Percentiles rank a stretch among this genome's conserved stretches.
phyloP scores from a whole-genome alignment of 92 coral and sea anemone genomes.

The Virgularia gustaviana region DNA sequence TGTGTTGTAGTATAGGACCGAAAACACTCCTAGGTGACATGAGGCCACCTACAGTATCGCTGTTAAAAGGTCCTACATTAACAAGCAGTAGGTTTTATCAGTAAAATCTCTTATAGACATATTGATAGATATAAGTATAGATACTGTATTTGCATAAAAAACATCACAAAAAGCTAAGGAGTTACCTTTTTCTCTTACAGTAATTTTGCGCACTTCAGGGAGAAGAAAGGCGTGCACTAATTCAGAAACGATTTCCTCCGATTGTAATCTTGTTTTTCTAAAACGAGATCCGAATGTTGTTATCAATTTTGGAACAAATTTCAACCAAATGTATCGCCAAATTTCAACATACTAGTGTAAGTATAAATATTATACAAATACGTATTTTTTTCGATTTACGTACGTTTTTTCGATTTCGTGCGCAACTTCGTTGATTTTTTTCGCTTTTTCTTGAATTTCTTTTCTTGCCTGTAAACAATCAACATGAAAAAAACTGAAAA shows the following conservation, averaged over 20 bases:
- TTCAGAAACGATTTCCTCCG: slow-evolving; percentile 95
- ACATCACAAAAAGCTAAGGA: background rate
- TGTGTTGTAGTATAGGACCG: too few species aligned
- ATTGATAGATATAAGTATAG: too few species aligned
- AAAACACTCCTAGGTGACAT: too few species aligned
- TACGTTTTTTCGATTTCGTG: slow-evolving; percentile 93
- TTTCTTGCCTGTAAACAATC: slow-evolving; percentile 66
- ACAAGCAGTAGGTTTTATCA: background rate
- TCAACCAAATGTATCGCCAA: too few species aligned
- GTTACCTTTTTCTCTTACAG: slow-evolving; percentile 92
- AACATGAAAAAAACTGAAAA: background rate
- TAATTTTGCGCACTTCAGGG: slow-evolving; percentile 94
- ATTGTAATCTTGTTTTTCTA: slow-evolving; percentile 84
- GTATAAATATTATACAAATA: background rate
- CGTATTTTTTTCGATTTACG: too few species aligned
- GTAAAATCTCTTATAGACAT: too few species aligned
- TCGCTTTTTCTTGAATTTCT: slow-evolving; percentile 92
- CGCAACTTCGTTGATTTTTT: slow-evolving; percentile 89
- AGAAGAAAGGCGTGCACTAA: slow-evolving; percentile 81
- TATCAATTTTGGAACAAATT: too few species aligned
- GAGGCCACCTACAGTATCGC: background rate
- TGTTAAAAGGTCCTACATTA: background rate
- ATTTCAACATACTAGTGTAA: too few species aligned
- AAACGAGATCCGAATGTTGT: too few species aligned
- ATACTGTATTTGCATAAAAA: background rate